phyloP scores from a whole-genome alignment of 2,797 vertebrate species.

The Acipenser ruthenus region DNA sequence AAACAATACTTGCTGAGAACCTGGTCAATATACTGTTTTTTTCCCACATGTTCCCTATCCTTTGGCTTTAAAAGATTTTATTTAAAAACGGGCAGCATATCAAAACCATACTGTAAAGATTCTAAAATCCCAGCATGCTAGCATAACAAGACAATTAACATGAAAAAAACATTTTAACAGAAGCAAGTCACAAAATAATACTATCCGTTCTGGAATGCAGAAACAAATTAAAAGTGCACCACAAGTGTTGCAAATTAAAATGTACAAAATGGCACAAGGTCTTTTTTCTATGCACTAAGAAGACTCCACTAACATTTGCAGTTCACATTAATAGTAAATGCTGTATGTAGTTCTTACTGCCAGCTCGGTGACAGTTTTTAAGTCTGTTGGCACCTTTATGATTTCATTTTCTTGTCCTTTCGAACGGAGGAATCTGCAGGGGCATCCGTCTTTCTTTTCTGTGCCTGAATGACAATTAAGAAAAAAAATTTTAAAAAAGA shows the following conservation, averaged over 20 bases:
- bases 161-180: slow-evolving; percentile 34
- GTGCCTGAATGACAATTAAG: slow-evolving; percentile 45
- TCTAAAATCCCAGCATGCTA: slow-evolving; percentile 60
- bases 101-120: slow-evolving; percentile 66
- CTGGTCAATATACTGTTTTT: too few species aligned
- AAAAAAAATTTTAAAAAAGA: too few species aligned
- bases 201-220: slow-evolving; percentile 42
- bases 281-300: slow-evolving; percentile 32
- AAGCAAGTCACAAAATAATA: slow-evolving; percentile 49
- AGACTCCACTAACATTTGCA: slow-evolving; percentile 50
- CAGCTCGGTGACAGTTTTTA: slow-evolving; percentile 35
- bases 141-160: slow-evolving; percentile 47
- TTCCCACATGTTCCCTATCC: too few species aligned
- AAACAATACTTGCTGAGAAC: too few species aligned
- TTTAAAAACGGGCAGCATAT: slow-evolving; percentile 62
- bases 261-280: slow-evolving; percentile 60
- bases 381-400: slow-evolving; percentile 46
- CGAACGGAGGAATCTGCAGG: slow-evolving; percentile 59
- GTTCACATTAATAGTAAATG: slow-evolving; percentile 19
- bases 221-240: slow-evolving; percentile 50
- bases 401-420: slow-evolving; percentile 54
- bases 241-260: slow-evolving; percentile 36
- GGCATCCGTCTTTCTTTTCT: slow-evolving; percentile 74
- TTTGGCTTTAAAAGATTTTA: slow-evolving; percentile 30
- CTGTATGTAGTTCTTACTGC: slow-evolving; percentile 8